Conservation (phyloP, 2,888 invertebrate species). For the Anarsia innoxiella region DNA sequence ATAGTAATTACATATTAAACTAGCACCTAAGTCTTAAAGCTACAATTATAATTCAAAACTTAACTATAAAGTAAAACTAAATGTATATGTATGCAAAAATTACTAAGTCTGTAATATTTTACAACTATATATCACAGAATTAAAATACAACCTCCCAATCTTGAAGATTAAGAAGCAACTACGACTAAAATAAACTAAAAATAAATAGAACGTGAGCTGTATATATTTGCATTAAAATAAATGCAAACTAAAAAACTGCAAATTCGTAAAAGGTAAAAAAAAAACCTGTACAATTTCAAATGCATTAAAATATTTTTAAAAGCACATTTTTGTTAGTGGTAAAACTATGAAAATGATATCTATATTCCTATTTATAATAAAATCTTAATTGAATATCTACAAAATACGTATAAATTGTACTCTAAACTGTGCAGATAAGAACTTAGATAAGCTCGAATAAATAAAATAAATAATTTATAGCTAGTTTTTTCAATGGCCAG, state of each 20-base stretch:
- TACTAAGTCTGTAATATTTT: slow-evolving; percentile 31
- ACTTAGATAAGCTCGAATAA: background rate
- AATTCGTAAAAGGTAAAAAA: too few species aligned
- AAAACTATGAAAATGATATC: too few species aligned
- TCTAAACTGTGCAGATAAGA: slow-evolving; percentile 13
- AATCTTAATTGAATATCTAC: too few species aligned
- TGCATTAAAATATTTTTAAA: too few species aligned
- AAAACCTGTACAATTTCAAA: too few species aligned
- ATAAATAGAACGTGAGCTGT: too few species aligned
- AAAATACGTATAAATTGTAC: too few species aligned
- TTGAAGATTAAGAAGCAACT: slow-evolving; percentile 39
- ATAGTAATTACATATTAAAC: slow-evolving; percentile 7
- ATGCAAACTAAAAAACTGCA: too few species aligned
- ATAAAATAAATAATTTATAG: slow-evolving; percentile 5
- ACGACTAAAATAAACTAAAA: slow-evolving; percentile 18
- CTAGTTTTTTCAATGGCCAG: too few species aligned
- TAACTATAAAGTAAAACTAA: slow-evolving; percentile 10
- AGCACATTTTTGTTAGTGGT: too few species aligned
- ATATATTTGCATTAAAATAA: too few species aligned
- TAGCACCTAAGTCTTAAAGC: slow-evolving; percentile 17
- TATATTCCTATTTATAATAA: too few species aligned
- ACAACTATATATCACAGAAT: slow-evolving; percentile 69
- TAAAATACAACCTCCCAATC: slow-evolving; percentile 54
- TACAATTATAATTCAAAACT: slow-evolving; percentile 15
- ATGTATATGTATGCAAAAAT: slow-evolving; percentile 11